Evolutionary conservation across 2,888 invertebrate species (phyloP), one percentile per base, ranked within the genome.

Genomic region (Noctua pronuba): DNA sequence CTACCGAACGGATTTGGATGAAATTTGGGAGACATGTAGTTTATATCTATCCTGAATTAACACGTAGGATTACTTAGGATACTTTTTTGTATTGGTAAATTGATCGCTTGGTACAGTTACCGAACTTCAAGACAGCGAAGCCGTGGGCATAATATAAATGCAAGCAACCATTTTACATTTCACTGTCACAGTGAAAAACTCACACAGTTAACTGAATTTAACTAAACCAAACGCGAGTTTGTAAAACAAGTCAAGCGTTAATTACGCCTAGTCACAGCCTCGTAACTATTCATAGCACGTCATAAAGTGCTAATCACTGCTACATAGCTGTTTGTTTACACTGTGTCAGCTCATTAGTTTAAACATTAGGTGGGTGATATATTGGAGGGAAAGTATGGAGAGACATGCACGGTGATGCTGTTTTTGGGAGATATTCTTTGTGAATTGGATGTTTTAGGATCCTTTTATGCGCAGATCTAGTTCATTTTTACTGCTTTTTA

Each of bases 261-360:
- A 86, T 86, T 77, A 83, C 71, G 77, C 80, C 52, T 76, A 80
- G 86, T 86, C 77, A 86, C 80, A 77, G 77, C 21, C 78, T 58
- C 68, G 81, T 78, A 67, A 88, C 75, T 85, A 86, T 88, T 83
- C 84, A 76, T 73, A 44, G 67, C 85, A 79, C 80, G 87, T 83
- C 84, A 87, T 84, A 87, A 83, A 83, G 73, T 78, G 75, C 79
- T 81, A 84, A 87, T 88, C 80, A 86, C 78, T 28, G 68, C 58
- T 73, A 81, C 79, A 75, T 65, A 49, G 80, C 24, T 78, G 78
- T 86, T 83, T 87, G 83, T 87, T 83, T 79, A 79, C 65, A 73
- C 82, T 75, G 65, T 74, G 82, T 72, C 73, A 79, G 79, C 75
- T 84, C 84, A 84, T 86, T 84, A 86, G 82, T 73, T 82, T 72